Evolutionary conservation across 2,113 vertebrate species (phyloP), one percentile per base, ranked within the genome.

Genomic region (Chamaea fasciata): DNA sequence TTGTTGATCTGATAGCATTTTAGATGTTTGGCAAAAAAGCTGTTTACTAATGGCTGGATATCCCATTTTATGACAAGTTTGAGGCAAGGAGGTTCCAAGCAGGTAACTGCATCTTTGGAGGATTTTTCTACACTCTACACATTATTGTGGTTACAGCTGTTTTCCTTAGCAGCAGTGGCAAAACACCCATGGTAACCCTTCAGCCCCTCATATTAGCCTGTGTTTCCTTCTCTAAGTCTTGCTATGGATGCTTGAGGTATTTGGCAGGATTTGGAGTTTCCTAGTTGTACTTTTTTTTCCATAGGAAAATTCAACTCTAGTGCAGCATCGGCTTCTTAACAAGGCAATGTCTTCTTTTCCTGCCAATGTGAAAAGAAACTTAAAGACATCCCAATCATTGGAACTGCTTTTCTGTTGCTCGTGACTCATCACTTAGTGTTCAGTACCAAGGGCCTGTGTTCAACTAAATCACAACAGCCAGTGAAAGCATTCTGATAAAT

Each of bases 241-340:
- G 35, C 62, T 41, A 3, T 31, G 52, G 62, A 47, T 23, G 31
- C 35, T 46, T 17, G 75, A 69, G 67, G 50, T 70, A 42, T 59
- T 67, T 78, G 83, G 46, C 71, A 69, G 50, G 22, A 41, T 30
- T 63, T 78, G 83, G 30, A 7, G 2, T 90, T 90, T 95, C 60
- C 42, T 49, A 55, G 7, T 9, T 63, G 27, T 21, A 16, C 35
- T 53, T 78, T 68, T 68, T 60, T 57, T 67, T 56, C 14, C 14
- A 9, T 8, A 80, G 63, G 67, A 95, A 94, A 90, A 86, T 87
- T 79, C 11, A 83, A 31, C 13, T 60, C 44, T 41, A 47, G 49
- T 60, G 44, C 49, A 91, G 62, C 80, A 92, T 91, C 69, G 90
- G 78, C 70, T 94, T 93, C 71, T 77, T 87, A 85, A 62, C 87